Conservation (phyloP, 1,140 invertebrate genomes). For the Gerris buenoi region DNA sequence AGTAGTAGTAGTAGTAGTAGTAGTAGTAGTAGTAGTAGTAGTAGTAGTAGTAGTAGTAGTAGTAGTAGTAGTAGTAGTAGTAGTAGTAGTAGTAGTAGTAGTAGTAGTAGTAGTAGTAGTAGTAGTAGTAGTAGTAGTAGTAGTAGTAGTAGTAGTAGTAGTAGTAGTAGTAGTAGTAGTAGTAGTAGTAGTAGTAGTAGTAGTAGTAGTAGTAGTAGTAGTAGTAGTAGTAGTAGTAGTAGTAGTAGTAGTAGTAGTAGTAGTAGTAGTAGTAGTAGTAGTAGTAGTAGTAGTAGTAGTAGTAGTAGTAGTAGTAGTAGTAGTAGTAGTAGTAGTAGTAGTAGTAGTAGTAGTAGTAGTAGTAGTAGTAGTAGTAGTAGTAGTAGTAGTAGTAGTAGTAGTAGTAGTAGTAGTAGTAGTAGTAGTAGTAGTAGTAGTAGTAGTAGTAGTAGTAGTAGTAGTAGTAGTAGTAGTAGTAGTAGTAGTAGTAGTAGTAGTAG, state of each 20-base stretch:
- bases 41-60: background rate
- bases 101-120: conserved; percentile 1
- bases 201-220: no score
- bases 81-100: background rate
- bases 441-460: background rate
- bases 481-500: background rate
- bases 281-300: no score
- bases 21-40: background rate
- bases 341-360: no score
- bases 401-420: background rate
- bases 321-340: no score
- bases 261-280: no score
- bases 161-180: background rate
- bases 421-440: background rate
- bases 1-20: conserved; percentile 1
- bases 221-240: no score
- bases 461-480: background rate
- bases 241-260: no score
- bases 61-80: background rate
- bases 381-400: no score
- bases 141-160: background rate
- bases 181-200: background rate
- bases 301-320: no score
- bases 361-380: no score
- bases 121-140: background rate